These are phyloP conservation scores for Cercocebus atys DNA, from an alignment of 2,113 vertebrate genomes.

Conservation along the genomic window DNA sequence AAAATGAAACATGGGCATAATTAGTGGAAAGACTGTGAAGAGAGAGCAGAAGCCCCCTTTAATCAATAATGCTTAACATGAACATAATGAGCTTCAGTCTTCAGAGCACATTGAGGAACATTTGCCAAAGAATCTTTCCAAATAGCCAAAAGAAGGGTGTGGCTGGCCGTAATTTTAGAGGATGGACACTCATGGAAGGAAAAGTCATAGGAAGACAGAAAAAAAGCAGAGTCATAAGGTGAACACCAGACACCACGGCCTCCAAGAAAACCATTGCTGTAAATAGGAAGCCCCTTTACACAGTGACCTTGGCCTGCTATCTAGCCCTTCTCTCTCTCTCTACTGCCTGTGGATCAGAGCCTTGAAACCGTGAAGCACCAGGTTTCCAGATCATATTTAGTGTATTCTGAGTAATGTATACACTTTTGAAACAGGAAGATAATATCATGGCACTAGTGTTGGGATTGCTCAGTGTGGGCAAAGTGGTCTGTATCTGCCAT, in stretches of 20 bases:
- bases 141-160: neutral
- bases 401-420: neutral
- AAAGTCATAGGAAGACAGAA: neutral
- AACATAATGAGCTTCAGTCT: neutral
- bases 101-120: neutral
- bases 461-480: neutral
- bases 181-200: neutral
- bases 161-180: neutral
- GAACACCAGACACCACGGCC: neutral
- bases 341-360: no score
- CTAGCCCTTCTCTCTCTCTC: neutral
- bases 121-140: neutral
- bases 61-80: conserved; percentile 43
- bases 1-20: conserved; percentile 68
- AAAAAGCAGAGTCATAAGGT: no score
- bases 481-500: neutral
- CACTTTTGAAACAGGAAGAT: neutral
- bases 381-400: neutral
- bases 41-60: neutral
- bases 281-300: neutral
- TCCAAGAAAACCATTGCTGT: neutral
- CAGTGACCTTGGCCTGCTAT: fast-evolving
- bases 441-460: neutral
- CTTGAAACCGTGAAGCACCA: neutral
- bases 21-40: conserved; percentile 38